Base-by-base conservation (phyloP, 2,797 vertebrate species). In the Picus viridis region DNA sequence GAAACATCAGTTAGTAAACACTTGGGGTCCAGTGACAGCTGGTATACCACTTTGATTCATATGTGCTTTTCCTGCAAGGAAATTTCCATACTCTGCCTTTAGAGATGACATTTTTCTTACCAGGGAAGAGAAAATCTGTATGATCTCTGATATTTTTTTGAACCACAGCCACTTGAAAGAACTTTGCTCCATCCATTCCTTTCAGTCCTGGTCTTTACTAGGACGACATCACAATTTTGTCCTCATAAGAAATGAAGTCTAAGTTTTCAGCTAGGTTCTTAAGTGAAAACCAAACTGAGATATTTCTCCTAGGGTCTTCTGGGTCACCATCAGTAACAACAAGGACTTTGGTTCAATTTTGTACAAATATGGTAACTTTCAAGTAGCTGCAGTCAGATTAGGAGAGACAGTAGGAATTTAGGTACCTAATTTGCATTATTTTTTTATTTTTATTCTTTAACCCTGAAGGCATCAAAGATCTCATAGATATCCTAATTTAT, bases 1-100 rank as follows among this genome's bases (percentile, higher is more conserved):
- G 63, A 86, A 69, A 59, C 68, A 67, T 22, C 47, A 71, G 72
- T 47, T 49, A 53, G 82, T 58, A 96, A 90, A 93, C 0, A 1
- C 58, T 57, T 76, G 36, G 71, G 67, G 39, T 83, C 41, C 94
- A 39, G 45, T 53, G 61, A 92, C 76, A 89, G 89, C 67, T 90
- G 84, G 63, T 45, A 13, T 17, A 75, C 24, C 14, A 10, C 39
- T 75, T 53, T 0, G 1, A 81, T 36, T 72, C 56, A 10, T 9
- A 32, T 26, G 59, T 17, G 34, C 47, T 88, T 88, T 45, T 86
- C n/a, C 73, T 78, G 36, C 36, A 82, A 86, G 43, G 51, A 86
- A 0, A 4, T 41, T 61, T 34, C 22, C 67, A 75, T 80, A 47
- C 16, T 63, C 36, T 67, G 6, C 56, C 88, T 89, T 83, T 63